Evolutionary conservation across 1,140 invertebrate species (phyloP).

Genomic region (Mercenaria mercenaria): DNA sequence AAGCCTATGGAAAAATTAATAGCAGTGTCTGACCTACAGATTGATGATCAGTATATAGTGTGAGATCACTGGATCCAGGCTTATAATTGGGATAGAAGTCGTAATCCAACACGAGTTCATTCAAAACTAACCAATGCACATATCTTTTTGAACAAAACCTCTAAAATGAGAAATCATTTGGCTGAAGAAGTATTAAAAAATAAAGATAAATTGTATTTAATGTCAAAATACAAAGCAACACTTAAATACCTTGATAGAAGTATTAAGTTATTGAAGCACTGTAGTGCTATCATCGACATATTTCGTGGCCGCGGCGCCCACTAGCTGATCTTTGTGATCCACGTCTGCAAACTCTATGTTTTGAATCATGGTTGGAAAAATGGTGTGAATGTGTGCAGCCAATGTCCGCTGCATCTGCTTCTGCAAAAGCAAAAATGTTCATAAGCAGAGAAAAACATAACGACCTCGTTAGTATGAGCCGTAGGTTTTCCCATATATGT

Average conservation of each 20-base stretch:
- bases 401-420: neutral
- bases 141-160: constrained; percentile 37
- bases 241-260: neutral
- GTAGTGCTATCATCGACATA: constrained; percentile 54
- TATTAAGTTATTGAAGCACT: constrained; percentile 55
- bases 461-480: constrained; percentile 50
- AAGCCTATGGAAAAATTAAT: no score
- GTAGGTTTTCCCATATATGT: constrained; percentile 63
- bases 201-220: no score
- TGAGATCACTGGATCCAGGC: constrained; percentile 58
- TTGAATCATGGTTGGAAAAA: constrained; percentile 49
- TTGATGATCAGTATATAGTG: constrained; percentile 19
- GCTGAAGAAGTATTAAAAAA: constrained; percentile 67
- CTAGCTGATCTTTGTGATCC: constrained; percentile 61
- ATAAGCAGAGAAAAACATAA: constrained; percentile 57
- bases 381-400: constrained; percentile 47
- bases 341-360: constrained; percentile 29
- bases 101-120: constrained; percentile 61
- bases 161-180: constrained; percentile 67
- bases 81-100: constrained; percentile 50
- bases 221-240: constrained; percentile 44
- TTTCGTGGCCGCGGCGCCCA: constrained; percentile 62
- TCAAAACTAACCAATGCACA: constrained; percentile 63
- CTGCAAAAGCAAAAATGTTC: constrained; percentile 45
- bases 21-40: no score